These are phyloP conservation scores for Callinectes sapidus DNA, from an alignment of 2,888 invertebrate species.

Conservation along the genomic window DNA sequence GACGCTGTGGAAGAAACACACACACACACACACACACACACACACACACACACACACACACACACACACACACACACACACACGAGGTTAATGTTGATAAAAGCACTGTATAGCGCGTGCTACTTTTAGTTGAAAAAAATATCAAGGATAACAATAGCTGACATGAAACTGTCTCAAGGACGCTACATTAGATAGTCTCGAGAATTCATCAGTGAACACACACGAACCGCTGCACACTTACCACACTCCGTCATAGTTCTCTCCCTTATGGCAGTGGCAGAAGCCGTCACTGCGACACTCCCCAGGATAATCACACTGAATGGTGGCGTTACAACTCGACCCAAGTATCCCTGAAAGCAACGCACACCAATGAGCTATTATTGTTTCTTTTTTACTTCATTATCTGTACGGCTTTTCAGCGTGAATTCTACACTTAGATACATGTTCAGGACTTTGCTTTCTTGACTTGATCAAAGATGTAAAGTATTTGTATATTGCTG, in stretches of 20 bases:
- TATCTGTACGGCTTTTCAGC: background rate
- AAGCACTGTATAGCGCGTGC: background rate
- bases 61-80: background rate
- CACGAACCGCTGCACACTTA: background rate
- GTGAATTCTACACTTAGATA: background rate
- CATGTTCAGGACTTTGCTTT: too few species aligned
- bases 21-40: background rate
- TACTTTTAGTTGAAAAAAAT: background rate
- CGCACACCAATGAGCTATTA: background rate
- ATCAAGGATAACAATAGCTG: background rate
- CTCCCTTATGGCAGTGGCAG: conserved; percentile 56
- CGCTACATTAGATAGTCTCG: too few species aligned
- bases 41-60: background rate
- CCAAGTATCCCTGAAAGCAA: conserved; percentile 50
- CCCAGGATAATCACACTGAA: conserved; percentile 39
- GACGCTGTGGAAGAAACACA: background rate
- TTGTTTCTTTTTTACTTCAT: background rate
- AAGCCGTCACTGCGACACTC: conserved; percentile 43
- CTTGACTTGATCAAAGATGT: too few species aligned
- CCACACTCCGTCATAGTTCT: conserved; percentile 49
- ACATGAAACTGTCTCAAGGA: background rate
- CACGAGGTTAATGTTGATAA: background rate
- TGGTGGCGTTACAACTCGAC: conserved; percentile 47
- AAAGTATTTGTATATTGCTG: background rate
- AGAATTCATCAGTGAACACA: background rate